These are phyloP conservation scores for Actinia equina DNA, from an alignment of 64 coral and sea anemone species.

Conservation along the genomic window DNA sequence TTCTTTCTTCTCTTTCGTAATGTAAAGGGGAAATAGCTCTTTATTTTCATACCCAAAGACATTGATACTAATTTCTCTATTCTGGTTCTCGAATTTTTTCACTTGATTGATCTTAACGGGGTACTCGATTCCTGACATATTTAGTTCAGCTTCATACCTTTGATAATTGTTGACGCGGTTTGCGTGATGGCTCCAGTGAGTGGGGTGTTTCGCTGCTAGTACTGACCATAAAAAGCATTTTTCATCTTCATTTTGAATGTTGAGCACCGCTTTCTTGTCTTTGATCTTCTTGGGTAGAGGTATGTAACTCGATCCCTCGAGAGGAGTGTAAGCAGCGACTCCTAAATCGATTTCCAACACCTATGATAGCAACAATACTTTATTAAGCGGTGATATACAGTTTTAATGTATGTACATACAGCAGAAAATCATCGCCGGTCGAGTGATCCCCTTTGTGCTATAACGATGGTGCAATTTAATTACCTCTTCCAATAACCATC, in stretches of 20 bases:
- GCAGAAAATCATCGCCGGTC: background rate
- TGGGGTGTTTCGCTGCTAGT: background rate
- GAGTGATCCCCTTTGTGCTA: background rate
- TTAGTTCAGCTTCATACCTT: background rate
- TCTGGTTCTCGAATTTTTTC: no score
- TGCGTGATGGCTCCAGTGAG: background rate
- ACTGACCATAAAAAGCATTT: slow-evolving; percentile 12
- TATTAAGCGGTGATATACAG: no score
- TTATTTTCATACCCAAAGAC: no score
- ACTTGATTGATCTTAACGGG: background rate
- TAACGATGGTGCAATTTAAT: no score
- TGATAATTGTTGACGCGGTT: background rate
- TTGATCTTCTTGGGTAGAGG: background rate
- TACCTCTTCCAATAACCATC: no score
- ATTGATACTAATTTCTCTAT: no score
- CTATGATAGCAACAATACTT: no score
- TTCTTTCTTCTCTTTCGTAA: no score
- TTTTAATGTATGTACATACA: no score
- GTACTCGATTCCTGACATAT: background rate
- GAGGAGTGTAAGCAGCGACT: background rate
- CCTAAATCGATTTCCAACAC: background rate
- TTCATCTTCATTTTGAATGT: background rate
- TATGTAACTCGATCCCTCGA: slow-evolving; percentile 4
- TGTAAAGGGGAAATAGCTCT: no score
- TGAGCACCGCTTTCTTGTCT: slow-evolving; percentile 31